Conservation (phyloP, 2,888 invertebrate species). For the Bhutanitis thaidina region DNA sequence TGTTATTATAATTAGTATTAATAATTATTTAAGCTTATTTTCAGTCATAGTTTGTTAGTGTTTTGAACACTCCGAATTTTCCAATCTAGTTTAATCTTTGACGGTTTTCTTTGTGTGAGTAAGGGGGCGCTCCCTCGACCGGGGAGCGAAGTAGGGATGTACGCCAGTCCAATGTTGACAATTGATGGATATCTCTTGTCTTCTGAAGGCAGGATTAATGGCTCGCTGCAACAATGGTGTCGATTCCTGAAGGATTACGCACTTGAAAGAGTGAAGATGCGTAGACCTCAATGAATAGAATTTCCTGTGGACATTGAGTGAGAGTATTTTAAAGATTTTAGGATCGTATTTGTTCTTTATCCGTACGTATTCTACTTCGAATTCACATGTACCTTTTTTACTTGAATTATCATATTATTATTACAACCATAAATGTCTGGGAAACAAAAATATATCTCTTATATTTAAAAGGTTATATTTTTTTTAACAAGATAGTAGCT, state of each 20-base stretch:
- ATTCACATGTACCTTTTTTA: no score
- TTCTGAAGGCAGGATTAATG: conserved; percentile 77
- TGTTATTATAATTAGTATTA: no score
- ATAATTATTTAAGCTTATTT: no score
- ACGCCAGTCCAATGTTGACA: conserved; percentile 75
- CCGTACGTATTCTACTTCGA: no score
- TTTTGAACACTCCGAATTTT: neutral
- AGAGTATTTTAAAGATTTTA: conserved; percentile 2
- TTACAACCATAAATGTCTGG: no score
- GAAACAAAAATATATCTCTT: no score
- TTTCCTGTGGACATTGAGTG: conserved; percentile 25
- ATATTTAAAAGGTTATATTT: no score
- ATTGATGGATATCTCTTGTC: conserved; percentile 79
- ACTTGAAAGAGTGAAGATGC: conserved; percentile 40
- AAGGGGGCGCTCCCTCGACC: conserved; percentile 35
- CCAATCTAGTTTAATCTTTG: conserved; percentile 48
- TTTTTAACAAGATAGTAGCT: no score
- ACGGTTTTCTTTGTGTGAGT: conserved; percentile 49
- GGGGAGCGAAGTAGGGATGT: conserved; percentile 42
- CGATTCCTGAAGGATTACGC: conserved; percentile 62
- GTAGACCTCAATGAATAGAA: conserved; percentile 28
- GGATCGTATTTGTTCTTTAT: neutral
- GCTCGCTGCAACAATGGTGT: conserved; percentile 57
- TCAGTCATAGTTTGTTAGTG: no score
- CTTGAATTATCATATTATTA: no score